A percentile compares a stretch with the other conserved stretches of the same genome.
Evolutionary conservation across 2,797 vertebrate species (phyloP).

Genomic region (Sylvia borin): DNA sequence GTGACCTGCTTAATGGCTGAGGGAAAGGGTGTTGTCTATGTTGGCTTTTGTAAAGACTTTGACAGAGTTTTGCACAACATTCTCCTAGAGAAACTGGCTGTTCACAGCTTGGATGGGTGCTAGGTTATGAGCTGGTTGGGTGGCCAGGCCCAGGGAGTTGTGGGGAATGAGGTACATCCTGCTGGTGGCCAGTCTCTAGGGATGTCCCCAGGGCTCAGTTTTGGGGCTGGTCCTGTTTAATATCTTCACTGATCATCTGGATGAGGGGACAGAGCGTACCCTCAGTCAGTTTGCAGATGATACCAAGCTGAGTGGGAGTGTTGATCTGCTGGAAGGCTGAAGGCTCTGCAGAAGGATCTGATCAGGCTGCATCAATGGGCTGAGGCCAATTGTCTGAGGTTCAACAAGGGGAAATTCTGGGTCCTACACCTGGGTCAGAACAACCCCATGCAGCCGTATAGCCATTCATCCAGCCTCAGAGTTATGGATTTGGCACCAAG

Average conservation of each 20-base stretch:
- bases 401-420: neutral
- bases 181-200: neutral
- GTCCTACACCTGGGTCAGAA: neutral
- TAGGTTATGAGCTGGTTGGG: neutral
- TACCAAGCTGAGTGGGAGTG: neutral
- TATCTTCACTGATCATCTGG: no score
- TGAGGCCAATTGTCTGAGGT: neutral
- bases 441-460: neutral
- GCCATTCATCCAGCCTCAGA: accelerated
- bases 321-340: neutral
- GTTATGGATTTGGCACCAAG: accelerated
- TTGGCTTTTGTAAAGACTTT: neutral
- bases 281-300: neutral
- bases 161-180: neutral
- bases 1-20: neutral
- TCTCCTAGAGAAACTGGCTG: neutral
- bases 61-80: neutral
- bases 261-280: neutral
- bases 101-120: neutral
- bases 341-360: neutral
- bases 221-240: neutral
- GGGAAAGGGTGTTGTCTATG: neutral
- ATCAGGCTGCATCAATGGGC: neutral
- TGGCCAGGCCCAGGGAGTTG: neutral
- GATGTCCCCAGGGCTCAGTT: neutral